These are phyloP conservation scores for Linyphia triangularis DNA, from an alignment of 2,888 invertebrate species.

Conservation along the genomic window DNA sequence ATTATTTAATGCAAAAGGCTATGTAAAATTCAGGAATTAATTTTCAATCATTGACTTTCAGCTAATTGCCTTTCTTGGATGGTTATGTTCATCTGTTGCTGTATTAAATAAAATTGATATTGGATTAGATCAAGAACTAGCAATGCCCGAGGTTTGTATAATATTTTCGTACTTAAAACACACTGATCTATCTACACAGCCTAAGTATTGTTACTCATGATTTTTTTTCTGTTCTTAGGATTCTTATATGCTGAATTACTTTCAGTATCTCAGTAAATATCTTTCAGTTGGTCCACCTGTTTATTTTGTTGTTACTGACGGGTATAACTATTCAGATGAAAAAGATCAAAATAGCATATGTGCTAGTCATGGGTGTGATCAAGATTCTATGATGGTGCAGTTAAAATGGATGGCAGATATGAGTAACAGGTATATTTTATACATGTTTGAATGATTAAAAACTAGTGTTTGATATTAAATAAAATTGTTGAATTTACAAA, in stretches of 20 bases:
- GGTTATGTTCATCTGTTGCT: slow-evolving; percentile 92
- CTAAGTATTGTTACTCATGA: background rate
- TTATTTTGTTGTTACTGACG: slow-evolving; percentile 93
- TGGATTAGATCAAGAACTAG: slow-evolving; percentile 96
- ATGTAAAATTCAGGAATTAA: background rate
- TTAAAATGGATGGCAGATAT: slow-evolving; percentile 82
- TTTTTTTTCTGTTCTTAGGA: slow-evolving; percentile 81
- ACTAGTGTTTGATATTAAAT: slow-evolving; percentile 78
- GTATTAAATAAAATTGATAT: slow-evolving; percentile 93
- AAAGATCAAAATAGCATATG: slow-evolving; percentile 86
- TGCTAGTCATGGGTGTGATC: slow-evolving; percentile 82
- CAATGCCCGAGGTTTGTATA: slow-evolving; percentile 90
- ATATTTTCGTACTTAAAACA: background rate
- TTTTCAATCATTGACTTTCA: slow-evolving; percentile 25
- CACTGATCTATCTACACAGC: background rate
- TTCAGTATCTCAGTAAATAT: slow-evolving; percentile 89
- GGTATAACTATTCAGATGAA: slow-evolving; percentile 86
- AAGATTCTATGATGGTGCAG: slow-evolving; percentile 86
- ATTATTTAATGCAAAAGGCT: background rate
- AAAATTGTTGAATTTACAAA: no score
- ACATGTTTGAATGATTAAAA: no score
- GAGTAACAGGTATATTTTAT: slow-evolving; percentile 80
- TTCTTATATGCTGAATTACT: slow-evolving; percentile 96
- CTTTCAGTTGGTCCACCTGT: slow-evolving; percentile 95
- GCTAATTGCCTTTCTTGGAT: slow-evolving; percentile 93